A percentile compares a stretch with the other conserved stretches of the same genome.
These are phyloP conservation scores for Plutomurus gul DNA, from an alignment of 1,140 invertebrate genomes.

Conservation along the genomic window DNA sequence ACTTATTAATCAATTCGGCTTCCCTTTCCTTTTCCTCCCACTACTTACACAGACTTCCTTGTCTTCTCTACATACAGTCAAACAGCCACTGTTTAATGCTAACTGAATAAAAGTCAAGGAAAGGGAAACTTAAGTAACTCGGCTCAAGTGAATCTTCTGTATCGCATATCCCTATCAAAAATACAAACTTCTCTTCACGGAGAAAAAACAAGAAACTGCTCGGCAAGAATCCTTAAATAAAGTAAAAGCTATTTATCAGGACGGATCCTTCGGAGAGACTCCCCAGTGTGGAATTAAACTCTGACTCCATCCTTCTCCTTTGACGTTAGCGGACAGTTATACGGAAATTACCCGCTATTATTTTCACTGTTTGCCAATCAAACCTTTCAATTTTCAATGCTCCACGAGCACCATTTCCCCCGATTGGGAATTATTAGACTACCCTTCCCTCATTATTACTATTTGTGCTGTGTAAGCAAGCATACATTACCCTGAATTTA, in stretches of 20 bases:
- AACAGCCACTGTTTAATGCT: constrained; percentile 11
- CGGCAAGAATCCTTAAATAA: neutral
- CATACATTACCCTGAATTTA: no score
- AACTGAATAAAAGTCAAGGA: constrained; percentile 39
- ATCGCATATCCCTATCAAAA: neutral
- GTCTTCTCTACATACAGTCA: neutral
- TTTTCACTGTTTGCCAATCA: neutral
- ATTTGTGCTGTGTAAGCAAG: no score
- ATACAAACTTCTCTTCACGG: neutral
- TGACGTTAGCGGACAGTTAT: constrained; percentile 11
- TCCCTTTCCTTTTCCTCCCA: constrained; percentile 18
- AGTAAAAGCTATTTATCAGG: constrained; percentile 3
- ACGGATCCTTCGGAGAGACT: neutral
- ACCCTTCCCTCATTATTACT: no score
- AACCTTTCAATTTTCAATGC: neutral
- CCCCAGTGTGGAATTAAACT: constrained; percentile 12
- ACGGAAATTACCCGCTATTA: neutral
- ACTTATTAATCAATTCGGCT: constrained; percentile 49
- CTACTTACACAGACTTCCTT: neutral
- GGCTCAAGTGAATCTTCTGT: constrained; percentile 37
- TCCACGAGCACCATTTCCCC: no score
- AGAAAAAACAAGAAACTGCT: neutral
- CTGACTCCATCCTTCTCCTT: constrained; percentile 6
- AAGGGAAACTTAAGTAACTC: no score
- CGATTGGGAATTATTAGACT: no score